Percentiles rank a stretch among this genome's conserved stretches.
phyloP scores from a whole-genome alignment of 2,797 vertebrate genomes.

The Sphenopsis melanotis region DNA sequence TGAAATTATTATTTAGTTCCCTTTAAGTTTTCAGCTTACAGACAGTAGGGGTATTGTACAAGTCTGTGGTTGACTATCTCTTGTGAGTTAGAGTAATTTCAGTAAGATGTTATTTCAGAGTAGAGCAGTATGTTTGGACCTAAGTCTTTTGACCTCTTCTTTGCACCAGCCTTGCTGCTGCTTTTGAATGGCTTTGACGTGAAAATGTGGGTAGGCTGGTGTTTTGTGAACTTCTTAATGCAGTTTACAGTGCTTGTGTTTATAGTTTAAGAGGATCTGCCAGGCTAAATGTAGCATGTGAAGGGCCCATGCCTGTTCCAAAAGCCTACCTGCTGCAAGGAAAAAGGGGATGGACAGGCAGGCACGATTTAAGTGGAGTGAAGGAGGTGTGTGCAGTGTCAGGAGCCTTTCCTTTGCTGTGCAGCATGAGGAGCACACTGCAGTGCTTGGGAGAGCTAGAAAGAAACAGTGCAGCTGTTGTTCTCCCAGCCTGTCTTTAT shows the following conservation, averaged over 20 bases:
- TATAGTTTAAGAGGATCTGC: not conserved
- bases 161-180: not conserved
- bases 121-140: not conserved
- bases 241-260: not conserved
- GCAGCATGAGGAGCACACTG: fast-evolving
- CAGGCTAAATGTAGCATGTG: not conserved
- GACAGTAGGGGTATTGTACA: not conserved
- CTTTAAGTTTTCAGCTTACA: not conserved
- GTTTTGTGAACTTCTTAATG: not conserved
- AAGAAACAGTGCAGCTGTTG: not conserved
- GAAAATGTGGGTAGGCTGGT: not conserved
- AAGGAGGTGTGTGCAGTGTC: not conserved
- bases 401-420: not conserved
- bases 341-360: not conserved
- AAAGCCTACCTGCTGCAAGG: not conserved
- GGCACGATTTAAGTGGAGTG: not conserved
- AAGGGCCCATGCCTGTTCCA: not conserved
- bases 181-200: not conserved
- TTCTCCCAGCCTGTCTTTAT: not conserved
- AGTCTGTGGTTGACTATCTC: not conserved
- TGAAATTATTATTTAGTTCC: not conserved
- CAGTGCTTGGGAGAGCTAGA: not conserved
- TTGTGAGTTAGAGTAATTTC: not conserved
- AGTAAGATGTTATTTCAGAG: not conserved
- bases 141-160: not conserved